A percentile compares a stretch with the other conserved stretches of the same genome.
Conservation (phyloP, 2,797 vertebrate species). For the Setipinna tenuifilis region DNA sequence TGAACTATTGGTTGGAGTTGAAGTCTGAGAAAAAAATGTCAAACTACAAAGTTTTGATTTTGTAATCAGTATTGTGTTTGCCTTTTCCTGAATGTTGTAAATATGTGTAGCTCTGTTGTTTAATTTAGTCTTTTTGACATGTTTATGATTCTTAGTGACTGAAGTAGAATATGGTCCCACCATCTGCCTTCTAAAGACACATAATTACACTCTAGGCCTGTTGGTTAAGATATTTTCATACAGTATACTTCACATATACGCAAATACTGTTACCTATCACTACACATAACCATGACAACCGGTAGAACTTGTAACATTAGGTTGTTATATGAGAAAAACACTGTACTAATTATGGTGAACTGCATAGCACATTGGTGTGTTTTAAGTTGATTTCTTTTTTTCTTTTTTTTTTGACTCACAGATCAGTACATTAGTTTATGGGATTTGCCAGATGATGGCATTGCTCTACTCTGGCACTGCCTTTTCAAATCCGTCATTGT, state of each 20-base stretch:
- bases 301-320: background rate
- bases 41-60: slow-evolving; percentile 35
- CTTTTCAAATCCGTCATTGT: background rate
- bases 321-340: background rate
- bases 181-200: no score
- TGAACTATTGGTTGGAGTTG: slow-evolving; percentile 30
- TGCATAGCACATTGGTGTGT: background rate
- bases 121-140: slow-evolving; percentile 50
- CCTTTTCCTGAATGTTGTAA: slow-evolving; percentile 62
- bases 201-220: background rate
- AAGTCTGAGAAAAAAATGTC: slow-evolving; percentile 39
- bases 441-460: no score
- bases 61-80: slow-evolving; percentile 61
- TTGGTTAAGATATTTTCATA: background rate
- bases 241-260: background rate
- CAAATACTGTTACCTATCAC: background rate
- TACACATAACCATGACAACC: background rate
- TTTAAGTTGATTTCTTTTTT: background rate
- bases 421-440: no score
- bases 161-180: background rate
- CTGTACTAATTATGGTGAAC: background rate
- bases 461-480: background rate
- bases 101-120: slow-evolving; percentile 63
- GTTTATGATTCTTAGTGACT: background rate
- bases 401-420: background rate